Evolutionary conservation across 2,888 invertebrate genomes (phyloP).

Genomic region (Plemyria rubiginata): DNA sequence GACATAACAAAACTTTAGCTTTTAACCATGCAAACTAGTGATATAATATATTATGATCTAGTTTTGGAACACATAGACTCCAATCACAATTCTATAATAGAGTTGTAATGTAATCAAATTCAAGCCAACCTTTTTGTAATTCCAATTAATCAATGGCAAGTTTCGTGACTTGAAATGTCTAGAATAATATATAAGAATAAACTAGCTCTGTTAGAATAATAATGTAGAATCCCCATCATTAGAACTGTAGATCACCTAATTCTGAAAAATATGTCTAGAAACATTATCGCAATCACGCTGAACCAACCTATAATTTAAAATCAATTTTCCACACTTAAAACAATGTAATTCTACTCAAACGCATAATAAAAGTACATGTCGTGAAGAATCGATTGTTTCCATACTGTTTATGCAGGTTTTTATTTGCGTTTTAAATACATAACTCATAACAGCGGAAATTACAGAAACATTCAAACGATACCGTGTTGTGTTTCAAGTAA

Average conservation of each 20-base stretch:
- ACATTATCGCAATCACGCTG: conserved; percentile 17
- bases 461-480: conserved; percentile 51
- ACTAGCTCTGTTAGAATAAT: neutral
- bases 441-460: conserved; percentile 30
- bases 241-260: conserved; percentile 16
- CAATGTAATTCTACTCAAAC: neutral
- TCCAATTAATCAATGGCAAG: neutral
- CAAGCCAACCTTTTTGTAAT: neutral
- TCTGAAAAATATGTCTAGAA: conserved; percentile 1
- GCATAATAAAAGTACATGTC: conserved; percentile 5
- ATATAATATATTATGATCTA: conserved; percentile 7
- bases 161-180: neutral
- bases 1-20: conserved; percentile 6
- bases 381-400: conserved; percentile 40
- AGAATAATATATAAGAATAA: neutral
- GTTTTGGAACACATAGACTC: conserved; percentile 25
- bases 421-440: conserved; percentile 20
- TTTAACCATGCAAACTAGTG: neutral
- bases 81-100: neutral
- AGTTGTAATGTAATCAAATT: neutral
- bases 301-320: conserved; percentile 27
- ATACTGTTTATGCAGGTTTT: conserved; percentile 24
- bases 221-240: conserved; percentile 27
- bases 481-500: conserved; percentile 78
- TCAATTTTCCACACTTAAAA: conserved; percentile 49